phyloP scores from a whole-genome alignment of 2,113 vertebrate genomes.

The Forbesichthys papilliferus region DNA sequence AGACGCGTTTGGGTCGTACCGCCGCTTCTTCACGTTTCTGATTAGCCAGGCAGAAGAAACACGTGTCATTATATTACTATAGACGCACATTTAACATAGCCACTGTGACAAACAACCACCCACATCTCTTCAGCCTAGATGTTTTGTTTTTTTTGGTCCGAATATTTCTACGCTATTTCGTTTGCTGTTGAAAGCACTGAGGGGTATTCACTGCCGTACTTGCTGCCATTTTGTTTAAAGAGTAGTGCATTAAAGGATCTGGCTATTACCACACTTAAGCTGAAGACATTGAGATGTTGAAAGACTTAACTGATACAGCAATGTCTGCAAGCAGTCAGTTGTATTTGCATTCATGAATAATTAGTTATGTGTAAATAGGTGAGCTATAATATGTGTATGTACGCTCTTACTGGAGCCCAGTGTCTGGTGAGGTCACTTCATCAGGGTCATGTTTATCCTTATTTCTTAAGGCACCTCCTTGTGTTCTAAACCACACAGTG shows the following conservation, averaged over 20 bases:
- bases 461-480: neutral
- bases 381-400: neutral
- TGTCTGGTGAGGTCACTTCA: neutral
- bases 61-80: slow-evolving; percentile 46
- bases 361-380: neutral
- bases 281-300: slow-evolving; percentile 47
- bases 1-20: slow-evolving; percentile 89
- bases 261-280: slow-evolving; percentile 5
- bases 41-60: slow-evolving; percentile 61
- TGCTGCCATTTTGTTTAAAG: neutral
- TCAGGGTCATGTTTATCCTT: neutral
- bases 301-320: slow-evolving; percentile 37
- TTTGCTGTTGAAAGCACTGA: neutral
- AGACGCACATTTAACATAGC: slow-evolving; percentile 19
- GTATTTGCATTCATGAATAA: slow-evolving; percentile 35
- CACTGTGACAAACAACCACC: slow-evolving; percentile 46
- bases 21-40: slow-evolving; percentile 99
- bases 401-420: neutral
- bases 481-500: no score
- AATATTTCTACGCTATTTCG: no score
- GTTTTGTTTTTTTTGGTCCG: neutral
- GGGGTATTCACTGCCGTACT: neutral
- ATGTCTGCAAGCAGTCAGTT: slow-evolving; percentile 38
- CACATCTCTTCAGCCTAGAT: slow-evolving; percentile 40
- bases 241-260: neutral